phyloP scores from a whole-genome alignment of 1,140 invertebrate species.

The Octopus bimaculoides region DNA sequence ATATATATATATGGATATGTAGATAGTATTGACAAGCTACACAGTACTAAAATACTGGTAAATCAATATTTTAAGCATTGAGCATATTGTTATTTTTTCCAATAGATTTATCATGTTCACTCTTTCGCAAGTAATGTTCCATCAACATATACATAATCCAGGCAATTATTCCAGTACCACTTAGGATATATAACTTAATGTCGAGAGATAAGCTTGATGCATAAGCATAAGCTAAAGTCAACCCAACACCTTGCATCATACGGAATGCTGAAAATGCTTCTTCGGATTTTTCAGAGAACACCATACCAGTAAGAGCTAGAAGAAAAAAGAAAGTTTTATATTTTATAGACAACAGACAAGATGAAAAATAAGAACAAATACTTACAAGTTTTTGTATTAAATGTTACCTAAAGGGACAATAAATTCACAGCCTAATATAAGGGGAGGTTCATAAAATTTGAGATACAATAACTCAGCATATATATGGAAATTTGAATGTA shows the following conservation, averaged over 20 bases:
- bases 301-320: conserved; percentile 39
- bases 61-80: too few relatives aligned
- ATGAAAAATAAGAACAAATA: background rate
- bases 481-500: too few relatives aligned
- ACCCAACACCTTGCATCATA: conserved; percentile 33
- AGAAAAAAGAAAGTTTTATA: conserved; percentile 8
- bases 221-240: conserved; percentile 30
- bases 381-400: background rate
- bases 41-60: too few relatives aligned
- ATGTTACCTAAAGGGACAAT: too few relatives aligned
- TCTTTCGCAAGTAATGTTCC: background rate
- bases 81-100: too few relatives aligned
- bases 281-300: conserved; percentile 43
- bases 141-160: background rate
- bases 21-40: too few relatives aligned
- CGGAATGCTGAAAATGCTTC: conserved; percentile 39
- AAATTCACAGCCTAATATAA: too few relatives aligned
- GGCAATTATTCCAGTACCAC: conserved; percentile 21
- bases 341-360: background rate
- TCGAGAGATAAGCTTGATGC: conserved; percentile 33
- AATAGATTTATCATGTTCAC: background rate
- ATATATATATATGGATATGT: too few relatives aligned
- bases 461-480: too few relatives aligned
- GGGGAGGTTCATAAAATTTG: too few relatives aligned
- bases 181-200: conserved; percentile 36